Evolutionary conservation across 2,113 vertebrate genomes (phyloP), one percentile per base, ranked within the genome.

Genomic region (Sebastes schlegelii): DNA sequence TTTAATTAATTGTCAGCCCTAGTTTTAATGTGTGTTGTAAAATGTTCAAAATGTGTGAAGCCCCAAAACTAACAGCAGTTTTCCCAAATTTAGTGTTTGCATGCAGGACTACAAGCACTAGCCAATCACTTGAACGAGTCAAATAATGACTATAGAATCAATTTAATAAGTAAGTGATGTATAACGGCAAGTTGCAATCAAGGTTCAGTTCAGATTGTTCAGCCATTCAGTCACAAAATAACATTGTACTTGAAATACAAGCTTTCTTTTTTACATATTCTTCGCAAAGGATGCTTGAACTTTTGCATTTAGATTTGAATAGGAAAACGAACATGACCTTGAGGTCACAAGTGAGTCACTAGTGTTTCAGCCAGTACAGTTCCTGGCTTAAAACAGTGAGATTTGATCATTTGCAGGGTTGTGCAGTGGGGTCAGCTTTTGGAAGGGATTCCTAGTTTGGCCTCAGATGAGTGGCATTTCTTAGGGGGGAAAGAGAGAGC

Each of bases 291-390:
- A 43, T 14, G 34, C 14, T 49, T 54, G 17, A 57, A 40, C 13
- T 0, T 80, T 86, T 86, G 84, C 52, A 79, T 90, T 76, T 60
- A 10, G 55, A 77, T 90, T 88, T 78, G 71, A 84, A 73, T 85
- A 19, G 19, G 45, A 69, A 84, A 55, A 34, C n/a, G 13, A 55
- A 72, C 23, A 12, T 63, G 61, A 51, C 34, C 34, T 48, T 0
- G n/a, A 48, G 14, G 11, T 77, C 8, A 63, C 2, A 5, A 62
- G n/a, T 64, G 34, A 78, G 57, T 72, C 64, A 45, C 19, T 43
- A 1, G 45, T 52, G 12, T 62, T 72, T 34, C 34, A 34, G 34
- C 34, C 34, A 34, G 34, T 34, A 34, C 34, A 34, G 34, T 34
- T 34, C 34, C 34, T 34, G 34, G 34, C 34, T 34, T 34, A 34